A percentile compares a stretch with the other conserved stretches of the same genome.
Evolutionary conservation across 2,888 invertebrate species (phyloP).

Genomic region (Urechis unicinctus): DNA sequence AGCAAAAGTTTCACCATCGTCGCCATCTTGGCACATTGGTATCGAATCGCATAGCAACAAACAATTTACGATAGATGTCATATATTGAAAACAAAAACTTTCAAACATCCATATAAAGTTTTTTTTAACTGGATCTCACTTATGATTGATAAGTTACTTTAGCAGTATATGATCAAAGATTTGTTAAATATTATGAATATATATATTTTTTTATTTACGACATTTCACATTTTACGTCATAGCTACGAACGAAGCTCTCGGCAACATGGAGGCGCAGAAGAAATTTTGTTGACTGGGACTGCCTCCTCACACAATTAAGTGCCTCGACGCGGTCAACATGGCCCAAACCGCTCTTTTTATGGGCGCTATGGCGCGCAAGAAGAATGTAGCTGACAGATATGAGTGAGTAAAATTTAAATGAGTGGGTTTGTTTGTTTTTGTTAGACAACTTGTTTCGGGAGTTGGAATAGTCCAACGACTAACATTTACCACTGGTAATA

Average conservation of each 20-base stretch:
- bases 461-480: too few relatives aligned
- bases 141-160: too few relatives aligned
- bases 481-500: too few relatives aligned
- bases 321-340: slow-evolving; percentile 1
- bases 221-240: not conserved
- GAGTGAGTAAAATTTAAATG: not conserved
- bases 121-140: too few relatives aligned
- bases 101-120: too few relatives aligned
- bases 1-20: slow-evolving; percentile 34
- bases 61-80: not conserved
- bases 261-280: not conserved
- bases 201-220: not conserved
- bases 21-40: slow-evolving; percentile 42
- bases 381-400: slow-evolving; percentile 23
- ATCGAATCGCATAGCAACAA: slow-evolving; percentile 23
- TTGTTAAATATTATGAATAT: not conserved
- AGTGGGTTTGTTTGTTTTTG: too few relatives aligned
- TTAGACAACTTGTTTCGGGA: too few relatives aligned
- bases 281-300: not conserved
- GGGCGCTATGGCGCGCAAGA: slow-evolving; percentile 25
- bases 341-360: slow-evolving; percentile 4
- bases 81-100: not conserved
- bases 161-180: not conserved
- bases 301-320: not conserved
- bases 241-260: not conserved